These are phyloP conservation scores for Illadopsis cleaveri DNA, from an alignment of 2,113 vertebrate species.

Conservation along the genomic window DNA sequence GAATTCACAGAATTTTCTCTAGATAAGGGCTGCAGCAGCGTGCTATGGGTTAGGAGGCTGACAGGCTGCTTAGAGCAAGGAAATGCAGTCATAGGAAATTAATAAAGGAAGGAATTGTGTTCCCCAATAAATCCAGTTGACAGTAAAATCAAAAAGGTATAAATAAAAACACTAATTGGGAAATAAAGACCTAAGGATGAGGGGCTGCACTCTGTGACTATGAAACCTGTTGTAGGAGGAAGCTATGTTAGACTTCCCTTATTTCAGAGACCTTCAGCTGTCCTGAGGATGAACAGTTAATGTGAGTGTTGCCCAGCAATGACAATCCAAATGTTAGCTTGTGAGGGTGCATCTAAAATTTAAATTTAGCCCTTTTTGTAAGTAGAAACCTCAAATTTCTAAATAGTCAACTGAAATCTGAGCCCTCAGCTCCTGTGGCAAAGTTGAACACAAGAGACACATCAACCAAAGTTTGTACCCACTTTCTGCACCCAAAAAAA, in stretches of 20 bases:
- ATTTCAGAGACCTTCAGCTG: background rate
- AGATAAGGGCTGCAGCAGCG: background rate
- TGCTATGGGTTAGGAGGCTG: background rate
- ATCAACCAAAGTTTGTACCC: background rate
- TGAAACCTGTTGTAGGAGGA: background rate
- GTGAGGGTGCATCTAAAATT: background rate
- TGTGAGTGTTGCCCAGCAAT: background rate
- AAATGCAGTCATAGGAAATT: background rate
- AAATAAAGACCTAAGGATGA: background rate
- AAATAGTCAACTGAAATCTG: background rate
- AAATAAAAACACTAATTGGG: background rate
- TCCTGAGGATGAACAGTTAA: background rate
- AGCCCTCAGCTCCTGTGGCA: background rate
- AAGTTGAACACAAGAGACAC: background rate
- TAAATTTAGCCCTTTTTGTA: background rate
- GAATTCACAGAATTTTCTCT: background rate
- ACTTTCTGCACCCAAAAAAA: background rate
- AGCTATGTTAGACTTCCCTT: background rate
- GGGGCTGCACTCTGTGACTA: background rate
- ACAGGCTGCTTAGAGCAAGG: background rate
- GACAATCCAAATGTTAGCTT: background rate
- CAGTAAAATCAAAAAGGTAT: background rate
- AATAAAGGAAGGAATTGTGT: background rate
- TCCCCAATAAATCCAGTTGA: background rate
- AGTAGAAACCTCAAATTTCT: background rate